These are phyloP conservation scores for Phyllotreta striolata DNA, from an alignment of 2,888 invertebrate genomes.

Conservation along the genomic window DNA sequence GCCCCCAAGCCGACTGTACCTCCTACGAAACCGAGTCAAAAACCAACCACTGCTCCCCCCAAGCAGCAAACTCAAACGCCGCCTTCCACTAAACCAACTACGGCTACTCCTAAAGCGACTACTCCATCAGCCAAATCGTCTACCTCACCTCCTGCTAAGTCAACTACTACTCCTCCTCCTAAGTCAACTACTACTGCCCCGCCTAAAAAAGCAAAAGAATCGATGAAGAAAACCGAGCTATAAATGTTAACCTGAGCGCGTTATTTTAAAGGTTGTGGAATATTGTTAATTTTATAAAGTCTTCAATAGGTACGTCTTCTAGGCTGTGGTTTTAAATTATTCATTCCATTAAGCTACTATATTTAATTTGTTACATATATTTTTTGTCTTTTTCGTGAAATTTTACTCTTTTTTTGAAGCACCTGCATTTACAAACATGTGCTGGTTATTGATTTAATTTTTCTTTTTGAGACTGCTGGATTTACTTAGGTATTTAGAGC, in stretches of 20 bases:
- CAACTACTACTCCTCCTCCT: slow-evolving; percentile 24
- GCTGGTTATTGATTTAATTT: no score
- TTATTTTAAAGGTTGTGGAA: slow-evolving; percentile 23
- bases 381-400: no score
- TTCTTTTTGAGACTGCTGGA: no score
- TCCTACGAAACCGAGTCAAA: slow-evolving; percentile 6
- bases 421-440: no score
- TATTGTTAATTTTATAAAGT: background rate
- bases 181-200: slow-evolving; percentile 36
- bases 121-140: slow-evolving; percentile 40
- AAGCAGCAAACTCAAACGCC: slow-evolving; percentile 18
- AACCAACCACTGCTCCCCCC: slow-evolving; percentile 16
- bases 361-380: no score
- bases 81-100: slow-evolving; percentile 33
- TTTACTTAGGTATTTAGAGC: no score
- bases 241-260: slow-evolving; percentile 31
- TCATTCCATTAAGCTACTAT: no score
- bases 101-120: slow-evolving; percentile 37
- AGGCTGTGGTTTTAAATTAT: no score
- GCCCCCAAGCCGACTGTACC: slow-evolving; percentile 6
- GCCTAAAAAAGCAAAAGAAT: slow-evolving; percentile 45
- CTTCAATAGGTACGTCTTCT: no score
- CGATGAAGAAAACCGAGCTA: slow-evolving; percentile 34
- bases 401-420: no score
- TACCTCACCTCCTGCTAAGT: slow-evolving; percentile 30